phyloP scores from a whole-genome alignment of 2,113 vertebrate genomes.

The Lasiurus cinereus region DNA sequence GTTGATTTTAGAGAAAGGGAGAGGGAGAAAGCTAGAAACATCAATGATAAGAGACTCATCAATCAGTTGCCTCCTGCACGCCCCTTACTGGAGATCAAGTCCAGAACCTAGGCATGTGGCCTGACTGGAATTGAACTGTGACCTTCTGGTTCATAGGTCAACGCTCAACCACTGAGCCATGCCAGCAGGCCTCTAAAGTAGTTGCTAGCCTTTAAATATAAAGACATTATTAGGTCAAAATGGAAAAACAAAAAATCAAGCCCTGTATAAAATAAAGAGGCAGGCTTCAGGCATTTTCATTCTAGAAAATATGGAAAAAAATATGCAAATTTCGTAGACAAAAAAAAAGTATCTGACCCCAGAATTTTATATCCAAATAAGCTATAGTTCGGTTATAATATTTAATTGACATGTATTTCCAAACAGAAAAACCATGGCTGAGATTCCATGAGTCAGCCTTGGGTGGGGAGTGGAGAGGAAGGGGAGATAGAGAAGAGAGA shows the following conservation, averaged over 20 bases:
- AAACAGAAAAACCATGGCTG: neutral
- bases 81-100: too few relatives aligned
- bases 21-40: too few relatives aligned
- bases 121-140: too few relatives aligned
- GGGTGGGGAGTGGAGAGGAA: too few relatives aligned
- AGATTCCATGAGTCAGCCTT: neutral
- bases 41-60: too few relatives aligned
- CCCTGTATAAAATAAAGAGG: neutral
- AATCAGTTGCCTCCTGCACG: too few relatives aligned
- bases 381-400: neutral
- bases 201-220: conserved; percentile 21
- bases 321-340: neutral
- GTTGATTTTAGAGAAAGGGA: too few relatives aligned
- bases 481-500: neutral
- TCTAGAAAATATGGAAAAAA: neutral
- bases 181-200: neutral
- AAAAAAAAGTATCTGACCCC: neutral
- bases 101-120: too few relatives aligned
- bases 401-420: neutral
- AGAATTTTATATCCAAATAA: conserved; percentile 10
- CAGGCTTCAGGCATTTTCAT: neutral
- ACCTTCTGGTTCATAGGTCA: too few relatives aligned
- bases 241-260: neutral
- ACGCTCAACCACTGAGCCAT: too few relatives aligned
- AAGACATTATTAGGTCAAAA: conserved; percentile 2